Percentiles rank a stretch among this genome's conserved stretches.
Evolutionary conservation across 2,113 vertebrate genomes (phyloP).

Genomic region (Xiphophorus maculatus): DNA sequence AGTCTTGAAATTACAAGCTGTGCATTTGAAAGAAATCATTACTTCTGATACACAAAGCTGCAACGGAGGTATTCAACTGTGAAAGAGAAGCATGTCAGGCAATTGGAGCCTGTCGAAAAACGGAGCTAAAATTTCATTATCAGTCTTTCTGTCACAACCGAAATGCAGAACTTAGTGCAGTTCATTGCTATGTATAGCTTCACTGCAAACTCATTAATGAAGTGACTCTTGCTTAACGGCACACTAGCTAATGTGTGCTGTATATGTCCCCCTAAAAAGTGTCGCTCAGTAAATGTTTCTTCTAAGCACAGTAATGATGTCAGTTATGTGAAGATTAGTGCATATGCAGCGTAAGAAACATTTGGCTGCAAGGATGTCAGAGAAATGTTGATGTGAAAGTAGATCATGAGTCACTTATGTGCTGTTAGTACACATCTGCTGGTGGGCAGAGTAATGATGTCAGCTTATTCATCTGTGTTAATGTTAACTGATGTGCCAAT

Average conservation of each 20-base stretch:
- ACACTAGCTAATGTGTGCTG: conserved; percentile 25
- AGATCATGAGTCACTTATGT: not conserved
- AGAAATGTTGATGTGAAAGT: not conserved
- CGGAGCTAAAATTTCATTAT: conserved; percentile 11
- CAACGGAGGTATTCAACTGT: conserved; percentile 21
- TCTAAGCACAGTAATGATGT: not conserved
- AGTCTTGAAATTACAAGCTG: conserved; percentile 26
- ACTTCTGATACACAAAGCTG: conserved; percentile 11
- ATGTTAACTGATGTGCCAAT: not conserved
- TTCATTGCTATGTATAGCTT: conserved; percentile 20
- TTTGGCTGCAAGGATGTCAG: conserved; percentile 7
- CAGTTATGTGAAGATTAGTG: not conserved
- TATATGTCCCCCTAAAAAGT: conserved; percentile 25
- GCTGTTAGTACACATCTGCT: conserved; percentile 6
- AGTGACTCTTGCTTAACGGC: conserved; percentile 35
- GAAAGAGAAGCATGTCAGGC: conserved; percentile 14
- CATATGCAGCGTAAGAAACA: not conserved
- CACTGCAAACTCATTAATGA: conserved; percentile 19
- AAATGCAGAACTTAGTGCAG: conserved; percentile 9
- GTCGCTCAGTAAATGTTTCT: conserved; percentile 20
- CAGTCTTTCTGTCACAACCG: conserved; percentile 23
- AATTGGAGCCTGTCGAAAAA: conserved; percentile 1
- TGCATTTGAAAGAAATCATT: conserved; percentile 22
- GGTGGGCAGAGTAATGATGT: conserved; percentile 3
- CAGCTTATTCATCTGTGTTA: conserved; percentile 8